Base-by-base conservation (phyloP, 1,140 invertebrate species). In the Musca domestica region DNA sequence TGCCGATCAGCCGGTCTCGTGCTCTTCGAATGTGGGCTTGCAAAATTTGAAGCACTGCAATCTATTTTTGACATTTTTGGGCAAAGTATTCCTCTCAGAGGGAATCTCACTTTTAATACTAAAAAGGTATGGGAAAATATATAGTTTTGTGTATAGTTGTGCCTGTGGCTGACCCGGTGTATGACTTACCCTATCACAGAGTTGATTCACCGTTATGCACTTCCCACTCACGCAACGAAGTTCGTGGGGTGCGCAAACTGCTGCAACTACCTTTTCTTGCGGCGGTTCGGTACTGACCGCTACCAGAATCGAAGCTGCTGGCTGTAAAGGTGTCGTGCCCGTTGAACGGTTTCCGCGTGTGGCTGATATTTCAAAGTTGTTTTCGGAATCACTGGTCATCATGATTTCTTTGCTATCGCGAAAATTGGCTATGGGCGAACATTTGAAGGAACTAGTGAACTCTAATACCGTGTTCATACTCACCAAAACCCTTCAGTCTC, bases 171-270 rank as follows among this genome's bases (percentile, higher is more conserved):
- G 10, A n/a, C 15, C 19, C 48, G 9, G 27, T 5, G 1, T 3
- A 30, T 27, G 10, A 7, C 72, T 70, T 58, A 82, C 80, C 77
- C 86, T 86, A 73, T 89, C 87, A 67, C 88, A 89, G 14, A 88
- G 83, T 72, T 88, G 87, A 12, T 83, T 78, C 14, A 88, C 79
- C 1, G 85, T 86, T 61, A 88, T 88, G 73, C 87, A 89, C 52
- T 87, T 80, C 7, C 87, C 87, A 71, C 87, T 87, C 1, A 88
- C 84, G 71, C 87, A 89, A 14, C 87, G 83, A 23, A 88, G 76
- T 70, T 88, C 86, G 0, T 85, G 84, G 20, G 80, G 76, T 14
- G 84, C 84, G 71, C 87, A 88, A 70, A 34, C 48, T 3, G 25
- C 30, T 7, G 17, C 3, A 5, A 48, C 25, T 58, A 48, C 17